Percentiles rank a stretch among this genome's conserved stretches.
These are phyloP conservation scores for Drosophila simulans DNA, from an alignment of 1,140 invertebrate genomes.

Conservation along the genomic window DNA sequence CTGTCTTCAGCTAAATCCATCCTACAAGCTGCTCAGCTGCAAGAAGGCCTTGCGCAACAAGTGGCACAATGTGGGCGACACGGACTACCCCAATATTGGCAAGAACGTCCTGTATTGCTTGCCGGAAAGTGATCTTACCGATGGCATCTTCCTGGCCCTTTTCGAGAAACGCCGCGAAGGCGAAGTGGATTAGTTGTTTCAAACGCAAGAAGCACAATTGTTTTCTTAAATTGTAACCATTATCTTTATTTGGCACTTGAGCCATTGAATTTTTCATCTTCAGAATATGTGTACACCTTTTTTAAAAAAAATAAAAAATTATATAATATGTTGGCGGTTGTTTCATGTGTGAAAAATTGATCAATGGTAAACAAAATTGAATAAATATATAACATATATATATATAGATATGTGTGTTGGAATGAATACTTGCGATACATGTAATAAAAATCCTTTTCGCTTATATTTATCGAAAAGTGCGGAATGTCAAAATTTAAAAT, in stretches of 20 bases:
- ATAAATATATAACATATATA: constrained; percentile 61
- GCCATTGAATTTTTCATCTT: constrained; percentile 24
- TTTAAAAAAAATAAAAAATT: constrained; percentile 29
- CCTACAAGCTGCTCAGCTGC: constrained; percentile 88
- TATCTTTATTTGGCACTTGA: constrained; percentile 42
- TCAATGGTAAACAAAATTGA: constrained; percentile 30
- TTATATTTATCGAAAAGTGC: constrained; percentile 35
- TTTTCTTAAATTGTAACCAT: constrained; percentile 28
- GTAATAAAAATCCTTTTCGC: constrained; percentile 55
- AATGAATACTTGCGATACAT: constrained; percentile 45
- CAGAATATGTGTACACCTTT: constrained; percentile 29
- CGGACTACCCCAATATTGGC: constrained; percentile 87
- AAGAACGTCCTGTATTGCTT: constrained; percentile 92
- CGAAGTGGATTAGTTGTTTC: constrained; percentile 10
- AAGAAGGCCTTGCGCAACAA: constrained; percentile 87
- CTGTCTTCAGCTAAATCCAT: constrained; percentile 86
- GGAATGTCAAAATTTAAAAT: constrained; percentile 67
- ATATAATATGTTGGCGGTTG: constrained; percentile 7
- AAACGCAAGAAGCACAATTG: not conserved
- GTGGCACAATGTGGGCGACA: constrained; percentile 89
- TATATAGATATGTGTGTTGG: constrained; percentile 42
- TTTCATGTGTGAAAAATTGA: not conserved
- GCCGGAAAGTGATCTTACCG: constrained; percentile 91
- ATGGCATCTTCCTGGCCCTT: constrained; percentile 97
- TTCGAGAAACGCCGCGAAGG: constrained; percentile 88